Conservation (phyloP, 2,888 invertebrate genomes). For the Drosophila picticornis region DNA sequence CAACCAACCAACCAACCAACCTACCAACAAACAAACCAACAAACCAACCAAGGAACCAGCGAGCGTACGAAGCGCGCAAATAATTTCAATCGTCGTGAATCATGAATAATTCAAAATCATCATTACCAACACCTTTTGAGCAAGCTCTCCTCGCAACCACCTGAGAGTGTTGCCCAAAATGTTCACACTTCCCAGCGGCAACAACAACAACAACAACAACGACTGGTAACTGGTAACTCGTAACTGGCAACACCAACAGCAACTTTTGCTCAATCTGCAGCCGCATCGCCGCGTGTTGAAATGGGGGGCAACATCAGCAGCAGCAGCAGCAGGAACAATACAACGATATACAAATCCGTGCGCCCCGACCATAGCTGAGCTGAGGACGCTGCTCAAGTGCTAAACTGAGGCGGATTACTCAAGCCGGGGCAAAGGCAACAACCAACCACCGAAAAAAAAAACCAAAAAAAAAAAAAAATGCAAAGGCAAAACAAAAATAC, state of each 20-base stretch:
- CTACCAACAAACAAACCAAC: too few relatives aligned
- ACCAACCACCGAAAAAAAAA: constrained; percentile 33
- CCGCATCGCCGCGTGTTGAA: constrained; percentile 67
- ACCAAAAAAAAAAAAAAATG: constrained; percentile 32
- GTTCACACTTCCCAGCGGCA: constrained; percentile 78
- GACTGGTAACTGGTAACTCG: constrained; percentile 27
- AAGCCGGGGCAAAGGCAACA: constrained; percentile 62
- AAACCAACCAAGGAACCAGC: constrained; percentile 2
- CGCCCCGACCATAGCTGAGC: constrained; percentile 25
- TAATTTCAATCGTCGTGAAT: constrained; percentile 81
- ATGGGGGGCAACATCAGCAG: constrained; percentile 46
- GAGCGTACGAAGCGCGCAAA: constrained; percentile 67
- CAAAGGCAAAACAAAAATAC: constrained; percentile 31
- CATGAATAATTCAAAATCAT: constrained; percentile 81
- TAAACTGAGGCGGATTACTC: constrained; percentile 81
- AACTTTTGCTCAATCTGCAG: constrained; percentile 78
- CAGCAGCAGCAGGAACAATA: constrained; percentile 48
- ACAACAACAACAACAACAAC: constrained; percentile 34
- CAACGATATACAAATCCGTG: constrained; percentile 58
- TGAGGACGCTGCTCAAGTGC: constrained; percentile 78
- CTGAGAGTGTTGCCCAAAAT: constrained; percentile 79
- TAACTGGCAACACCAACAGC: constrained; percentile 44
- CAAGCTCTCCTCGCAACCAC: constrained; percentile 59
- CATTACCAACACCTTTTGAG: constrained; percentile 80
- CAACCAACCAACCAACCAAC: constrained; percentile 22